Base-by-base conservation (phyloP, 2,797 vertebrate genomes). In the Chaenodraco wilsoni region DNA sequence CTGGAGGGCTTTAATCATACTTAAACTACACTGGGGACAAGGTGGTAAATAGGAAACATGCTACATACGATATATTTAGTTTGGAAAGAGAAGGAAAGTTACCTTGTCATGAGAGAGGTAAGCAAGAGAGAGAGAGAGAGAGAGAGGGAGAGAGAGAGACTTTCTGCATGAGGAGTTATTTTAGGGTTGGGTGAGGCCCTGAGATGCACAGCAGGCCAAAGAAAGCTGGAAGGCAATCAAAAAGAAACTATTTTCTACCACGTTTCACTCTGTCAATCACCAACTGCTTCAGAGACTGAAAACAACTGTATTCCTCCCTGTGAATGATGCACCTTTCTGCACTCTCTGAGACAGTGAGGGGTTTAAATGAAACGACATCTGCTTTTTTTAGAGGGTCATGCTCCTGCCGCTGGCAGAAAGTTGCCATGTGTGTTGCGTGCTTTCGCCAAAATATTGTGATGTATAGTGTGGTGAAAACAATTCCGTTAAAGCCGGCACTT, bases 181-280 rank as follows among this genome's bases (percentile, higher is more conserved):
- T 90, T 80, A 76, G 72, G 74, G 69, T 66, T 85, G 58, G 83
- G 83, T 67, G 83, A 77, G 84, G 84, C 82, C 81, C 79, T 79
- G 79, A 82, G 78, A 65, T 45, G 76, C 88, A 82, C 87, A 90
- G 88, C 89, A 82, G 85, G 89, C 88, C 83, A 89, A 91, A 83
- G 83, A 91, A 91, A 90, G 84, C 87, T 92, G 91, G 88, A 93
- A 86, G 72, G 74, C 71, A 90, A 89, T 92, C 89, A 92, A 87
- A 91, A 88, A 89, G 81, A 90, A 91, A 84, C 78, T 83, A 75
- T 57, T 85, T 71, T 84, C 76, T 16, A 67, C 82, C n/a, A 11
- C 72, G 31, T 78, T 79, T 91, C 78, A 81, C 65, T 85, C 82
- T 82, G 86, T 93, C 90, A 87, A 81, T 91, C 88, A 88, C 69